Evolutionary conservation across 2,797 vertebrate species (phyloP), one percentile per base, ranked within the genome.

Genomic region (Sciaenops ocellatus): DNA sequence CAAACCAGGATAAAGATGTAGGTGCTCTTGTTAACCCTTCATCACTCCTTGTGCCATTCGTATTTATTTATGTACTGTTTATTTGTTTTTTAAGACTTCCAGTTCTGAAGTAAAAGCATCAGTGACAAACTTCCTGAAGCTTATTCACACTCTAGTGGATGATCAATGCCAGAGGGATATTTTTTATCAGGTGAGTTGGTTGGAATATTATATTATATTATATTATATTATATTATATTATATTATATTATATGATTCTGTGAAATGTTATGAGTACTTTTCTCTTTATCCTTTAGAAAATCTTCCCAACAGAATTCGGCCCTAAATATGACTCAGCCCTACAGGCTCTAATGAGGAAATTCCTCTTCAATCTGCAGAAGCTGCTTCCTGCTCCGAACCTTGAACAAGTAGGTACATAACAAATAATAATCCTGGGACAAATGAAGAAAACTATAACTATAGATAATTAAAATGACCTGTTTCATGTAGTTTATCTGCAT

Each of bases 301-400:
- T 66, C 41, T 85, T 82, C 30, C 63, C 87, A 16, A 44, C 79
- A 47, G 67, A 76, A 60, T 86, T 85, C 44, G 76, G 75, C 26
- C 44, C 70, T 24, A 76, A 80, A 68, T 86, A 83, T 56, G 79
- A 87, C 69, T 78, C 73, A 18, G 65, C 79, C 9, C 61, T 81
- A 0, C 73, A 86, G 60, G 46, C 61, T 65, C 73, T 85, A 11
- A 80, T 86, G 80, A 87, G 73, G 64, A 81, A 81, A 46, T 83
- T 86, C 55, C 79, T 89, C 38, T 13, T 77, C 18, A 79, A 60
- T 79, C 69, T 88, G 22, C 78, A 86, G 70, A 81, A 83, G 50
- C 55, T 88, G 60, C 63, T 82, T 12, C 83, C 81, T 76, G 77
- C 81, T 60, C 89, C 85, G 60, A 80, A 56, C 44, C 63, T 87